phyloP scores from a whole-genome alignment of 2,113 vertebrate genomes.

The Sinocyclocheilus grahami region DNA sequence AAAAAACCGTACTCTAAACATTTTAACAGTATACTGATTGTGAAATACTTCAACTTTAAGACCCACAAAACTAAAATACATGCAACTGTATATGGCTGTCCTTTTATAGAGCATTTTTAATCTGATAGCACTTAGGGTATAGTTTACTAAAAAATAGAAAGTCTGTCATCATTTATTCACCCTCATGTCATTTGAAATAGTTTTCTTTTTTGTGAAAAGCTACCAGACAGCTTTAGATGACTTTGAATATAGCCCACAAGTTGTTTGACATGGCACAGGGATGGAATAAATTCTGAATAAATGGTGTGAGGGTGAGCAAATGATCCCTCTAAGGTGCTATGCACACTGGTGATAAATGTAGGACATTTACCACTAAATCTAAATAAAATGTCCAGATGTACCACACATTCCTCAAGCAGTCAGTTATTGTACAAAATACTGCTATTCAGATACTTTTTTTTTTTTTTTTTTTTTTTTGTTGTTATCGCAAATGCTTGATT shows the following conservation, averaged over 20 bases:
- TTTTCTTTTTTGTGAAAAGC: too few species aligned
- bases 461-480: too few species aligned
- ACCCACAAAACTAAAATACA: not conserved
- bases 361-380: conserved; percentile 20
- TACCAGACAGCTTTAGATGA: not conserved
- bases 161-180: not conserved
- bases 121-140: too few species aligned
- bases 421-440: conserved; percentile 21
- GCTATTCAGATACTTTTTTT: conserved; percentile 3
- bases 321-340: not conserved
- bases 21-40: not conserved
- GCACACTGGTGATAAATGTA: conserved; percentile 31
- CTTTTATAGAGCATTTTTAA: not conserved
- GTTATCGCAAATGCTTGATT: too few species aligned
- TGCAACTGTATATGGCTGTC: not conserved
- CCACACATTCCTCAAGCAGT: conserved; percentile 13
- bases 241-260: not conserved
- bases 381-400: conserved; percentile 31
- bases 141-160: not conserved
- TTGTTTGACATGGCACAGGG: not conserved
- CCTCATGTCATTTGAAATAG: not conserved
- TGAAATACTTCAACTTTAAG: not conserved
- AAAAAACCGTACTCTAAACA: not conserved
- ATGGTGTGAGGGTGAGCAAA: conserved; percentile 2
- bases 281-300: too few species aligned